Base-by-base conservation (phyloP, 30 jellyfish, hydroid and myxozoan species). In the Aurelia aurita complex sp. Pacific region DNA sequence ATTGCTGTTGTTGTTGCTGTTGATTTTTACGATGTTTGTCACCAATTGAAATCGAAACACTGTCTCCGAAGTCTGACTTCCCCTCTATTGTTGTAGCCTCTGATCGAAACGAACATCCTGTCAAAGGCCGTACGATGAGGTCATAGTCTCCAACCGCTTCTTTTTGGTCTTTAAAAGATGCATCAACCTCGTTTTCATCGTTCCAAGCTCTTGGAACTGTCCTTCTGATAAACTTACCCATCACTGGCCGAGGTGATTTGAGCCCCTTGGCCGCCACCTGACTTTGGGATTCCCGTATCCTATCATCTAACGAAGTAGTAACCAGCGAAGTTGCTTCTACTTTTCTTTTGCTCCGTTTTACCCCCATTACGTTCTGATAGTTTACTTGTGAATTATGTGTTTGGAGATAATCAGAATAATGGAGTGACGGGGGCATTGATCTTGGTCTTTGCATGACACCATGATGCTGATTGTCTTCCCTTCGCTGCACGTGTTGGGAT, bases 391-490 rank as follows among this genome's bases (percentile, higher is more conserved):
- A 17, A 61, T 34, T 23, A 1, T 23, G 19, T 12, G 23, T 8
- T 7, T 40, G 13, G 17, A 34, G 33, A 17, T 67, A 6, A 67
- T 13, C 12, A 11, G 67, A 16, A 11, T n/a, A 1, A 15, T 66
- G 15, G 33, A 83, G 59, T 59, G 42, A 11, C 7, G 79, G 85
- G 54, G 92, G 92, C 74, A 72, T 72, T 32, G 92, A 83, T 40
- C 12, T 23, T 5, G 85, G 92, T 62, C 92, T 62, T 71, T 73
- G 79, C 10, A 59, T 43, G 52, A 59, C 35, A 36, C 17, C 55
- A 2, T 50, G 33, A 11, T 43, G 29, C 2, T 52, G 32, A 65
- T 65, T 63, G 57, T 46, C 15, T 13, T 29, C 4, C 5, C 46
- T 18, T 10, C 82, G 75, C 74, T 33, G 59, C 46, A 36, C 3